Percentiles rank a stretch among this genome's conserved stretches.
phyloP scores from a whole-genome alignment of 64 coral and sea anemone genomes.

The Dendrophyllia cribrosa region DNA sequence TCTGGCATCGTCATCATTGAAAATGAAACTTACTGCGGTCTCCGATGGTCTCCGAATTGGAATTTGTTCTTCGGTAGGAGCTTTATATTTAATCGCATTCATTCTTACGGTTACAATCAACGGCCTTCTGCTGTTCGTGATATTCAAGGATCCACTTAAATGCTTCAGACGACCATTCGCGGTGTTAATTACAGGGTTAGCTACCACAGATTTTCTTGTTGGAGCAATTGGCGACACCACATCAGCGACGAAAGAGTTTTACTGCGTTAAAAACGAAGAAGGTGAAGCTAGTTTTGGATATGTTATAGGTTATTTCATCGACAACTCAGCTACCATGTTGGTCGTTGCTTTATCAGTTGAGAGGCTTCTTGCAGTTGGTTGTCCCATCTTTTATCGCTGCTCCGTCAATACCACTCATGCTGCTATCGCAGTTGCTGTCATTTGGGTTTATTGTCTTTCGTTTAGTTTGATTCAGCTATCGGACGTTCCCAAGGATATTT shows the following conservation, averaged over 20 bases:
- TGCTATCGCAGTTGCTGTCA: background rate
- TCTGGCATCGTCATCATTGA: background rate
- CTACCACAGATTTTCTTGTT: conserved; percentile 21
- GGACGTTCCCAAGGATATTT: conserved; percentile 4
- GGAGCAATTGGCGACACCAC: conserved; percentile 40
- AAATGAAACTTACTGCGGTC: background rate
- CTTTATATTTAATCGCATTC: background rate
- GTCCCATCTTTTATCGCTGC: conserved; percentile 38
- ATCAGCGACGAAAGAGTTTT: conserved; percentile 29
- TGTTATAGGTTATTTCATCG: conserved; percentile 28
- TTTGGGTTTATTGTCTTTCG: conserved; percentile 25
- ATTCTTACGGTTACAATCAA: background rate
- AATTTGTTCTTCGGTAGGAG: background rate
- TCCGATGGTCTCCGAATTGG: background rate
- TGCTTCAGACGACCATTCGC: conserved; percentile 42
- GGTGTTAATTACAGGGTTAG: conserved; percentile 43
- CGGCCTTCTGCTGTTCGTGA: conserved; percentile 52
- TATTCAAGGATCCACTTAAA: conserved; percentile 55
- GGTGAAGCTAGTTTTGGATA: background rate
- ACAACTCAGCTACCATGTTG: conserved; percentile 25
- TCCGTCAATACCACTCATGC: conserved; percentile 13
- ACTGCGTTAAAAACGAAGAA: conserved; percentile 7
- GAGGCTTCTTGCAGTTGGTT: conserved; percentile 28
- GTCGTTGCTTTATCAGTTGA: conserved; percentile 31
- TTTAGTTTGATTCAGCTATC: conserved; percentile 32